Evolutionary conservation across 1,140 invertebrate genomes (phyloP).

Genomic region (Calycopis cecrops): DNA sequence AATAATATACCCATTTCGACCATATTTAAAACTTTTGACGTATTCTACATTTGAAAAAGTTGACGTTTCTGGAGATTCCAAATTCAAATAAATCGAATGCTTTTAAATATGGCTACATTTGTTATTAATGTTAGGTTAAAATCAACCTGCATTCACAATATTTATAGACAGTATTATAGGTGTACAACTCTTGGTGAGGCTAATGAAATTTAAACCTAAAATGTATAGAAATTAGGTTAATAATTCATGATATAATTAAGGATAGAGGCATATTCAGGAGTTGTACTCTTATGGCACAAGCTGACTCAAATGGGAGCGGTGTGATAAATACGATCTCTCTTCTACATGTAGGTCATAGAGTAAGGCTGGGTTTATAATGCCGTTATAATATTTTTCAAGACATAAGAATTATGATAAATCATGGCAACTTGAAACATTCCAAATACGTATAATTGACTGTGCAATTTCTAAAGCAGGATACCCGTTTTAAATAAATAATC

Average conservation of each 20-base stretch:
- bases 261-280: slow-evolving; percentile 23
- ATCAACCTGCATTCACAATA: slow-evolving; percentile 36
- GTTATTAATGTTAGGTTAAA: slow-evolving; percentile 23
- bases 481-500: too few species aligned
- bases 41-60: not conserved
- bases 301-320: slow-evolving; percentile 55
- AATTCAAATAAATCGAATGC: not conserved
- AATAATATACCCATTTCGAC: slow-evolving; percentile 13
- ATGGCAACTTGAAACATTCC: too few species aligned
- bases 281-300: slow-evolving; percentile 33
- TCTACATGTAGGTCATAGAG: slow-evolving; percentile 29
- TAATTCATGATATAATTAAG: slow-evolving; percentile 13
- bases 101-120: not conserved
- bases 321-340: slow-evolving; percentile 32
- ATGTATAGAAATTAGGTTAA: slow-evolving; percentile 7
- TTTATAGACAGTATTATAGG: slow-evolving; percentile 36
- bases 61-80: not conserved
- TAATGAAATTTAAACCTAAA: slow-evolving; percentile 10
- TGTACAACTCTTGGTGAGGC: slow-evolving; percentile 33
- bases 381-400: too few species aligned
- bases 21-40: slow-evolving; percentile 24
- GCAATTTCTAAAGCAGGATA: too few species aligned
- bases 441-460: too few species aligned
- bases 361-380: slow-evolving; percentile 26
- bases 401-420: too few species aligned